Percentiles rank a stretch among this genome's conserved stretches.
Evolutionary conservation across 1,140 invertebrate species (phyloP).

Genomic region (Belonocnema kinseyi): DNA sequence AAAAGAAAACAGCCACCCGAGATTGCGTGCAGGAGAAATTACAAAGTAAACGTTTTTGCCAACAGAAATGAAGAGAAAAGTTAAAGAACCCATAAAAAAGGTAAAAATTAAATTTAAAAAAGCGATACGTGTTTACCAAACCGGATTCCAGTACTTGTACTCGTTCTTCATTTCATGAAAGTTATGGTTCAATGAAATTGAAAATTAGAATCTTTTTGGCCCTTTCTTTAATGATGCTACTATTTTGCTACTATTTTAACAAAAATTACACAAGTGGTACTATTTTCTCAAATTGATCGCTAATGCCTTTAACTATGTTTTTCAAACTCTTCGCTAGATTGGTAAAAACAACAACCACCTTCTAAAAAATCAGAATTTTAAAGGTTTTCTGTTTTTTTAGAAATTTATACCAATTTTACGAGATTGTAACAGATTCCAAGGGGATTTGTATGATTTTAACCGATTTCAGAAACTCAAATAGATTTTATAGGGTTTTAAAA

Average conservation of each 20-base stretch:
- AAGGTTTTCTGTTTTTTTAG: no score
- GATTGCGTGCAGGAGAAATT: conserved; percentile 47
- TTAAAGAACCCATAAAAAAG: background rate
- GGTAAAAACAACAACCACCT: no score
- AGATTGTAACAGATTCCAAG: no score
- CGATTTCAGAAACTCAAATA: no score
- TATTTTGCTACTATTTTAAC: background rate
- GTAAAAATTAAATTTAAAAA: background rate
- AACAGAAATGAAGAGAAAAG: conserved; percentile 39
- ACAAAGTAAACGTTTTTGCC: conserved; percentile 41
- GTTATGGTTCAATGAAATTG: conserved; percentile 48
- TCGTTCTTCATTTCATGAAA: background rate
- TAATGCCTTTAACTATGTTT: no score
- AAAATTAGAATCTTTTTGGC: conserved; percentile 49
- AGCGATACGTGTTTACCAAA: conserved; percentile 3
- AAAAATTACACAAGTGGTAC: background rate
- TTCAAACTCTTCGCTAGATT: no score
- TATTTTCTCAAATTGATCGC: no score
- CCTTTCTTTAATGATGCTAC: background rate
- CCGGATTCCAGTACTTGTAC: background rate
- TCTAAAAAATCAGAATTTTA: no score
- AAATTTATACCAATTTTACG: no score
- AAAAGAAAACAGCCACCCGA: conserved; percentile 35
- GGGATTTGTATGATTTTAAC: no score
- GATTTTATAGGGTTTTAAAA: no score